Conservation (phyloP, 2,888 invertebrate genomes). For the Lycia hirtaria region DNA sequence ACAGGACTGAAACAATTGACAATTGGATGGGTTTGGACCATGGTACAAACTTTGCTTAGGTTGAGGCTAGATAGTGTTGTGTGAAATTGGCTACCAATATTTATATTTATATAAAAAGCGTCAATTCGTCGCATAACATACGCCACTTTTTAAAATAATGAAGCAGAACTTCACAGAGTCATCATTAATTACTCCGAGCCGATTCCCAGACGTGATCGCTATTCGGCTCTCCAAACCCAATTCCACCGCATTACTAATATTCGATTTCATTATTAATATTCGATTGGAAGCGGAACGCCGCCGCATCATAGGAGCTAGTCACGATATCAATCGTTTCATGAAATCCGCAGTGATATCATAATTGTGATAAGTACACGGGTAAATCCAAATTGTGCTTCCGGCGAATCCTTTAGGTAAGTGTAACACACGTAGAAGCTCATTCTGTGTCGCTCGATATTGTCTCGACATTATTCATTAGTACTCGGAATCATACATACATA, state of each 20-base stretch:
- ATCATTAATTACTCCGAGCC: conserved; percentile 8
- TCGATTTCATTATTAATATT: no score
- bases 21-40: no score
- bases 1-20: no score
- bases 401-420: not conserved
- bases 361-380: not conserved
- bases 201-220: conserved; percentile 48
- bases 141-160: not conserved
- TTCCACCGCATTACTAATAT: conserved; percentile 41
- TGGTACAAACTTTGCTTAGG: no score
- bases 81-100: no score
- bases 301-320: not conserved
- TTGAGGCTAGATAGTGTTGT: no score
- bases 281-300: no score
- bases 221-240: conserved; percentile 50
- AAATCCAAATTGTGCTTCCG: conserved; percentile 5
- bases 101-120: no score
- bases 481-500: no score
- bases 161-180: not conserved
- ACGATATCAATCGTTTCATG: conserved; percentile 2
- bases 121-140: no score
- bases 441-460: no score
- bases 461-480: no score
- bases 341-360: conserved; percentile 1
- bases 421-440: not conserved